Base-by-base conservation (phyloP, 2,888 invertebrate genomes). In the Colostygia pectinataria region DNA sequence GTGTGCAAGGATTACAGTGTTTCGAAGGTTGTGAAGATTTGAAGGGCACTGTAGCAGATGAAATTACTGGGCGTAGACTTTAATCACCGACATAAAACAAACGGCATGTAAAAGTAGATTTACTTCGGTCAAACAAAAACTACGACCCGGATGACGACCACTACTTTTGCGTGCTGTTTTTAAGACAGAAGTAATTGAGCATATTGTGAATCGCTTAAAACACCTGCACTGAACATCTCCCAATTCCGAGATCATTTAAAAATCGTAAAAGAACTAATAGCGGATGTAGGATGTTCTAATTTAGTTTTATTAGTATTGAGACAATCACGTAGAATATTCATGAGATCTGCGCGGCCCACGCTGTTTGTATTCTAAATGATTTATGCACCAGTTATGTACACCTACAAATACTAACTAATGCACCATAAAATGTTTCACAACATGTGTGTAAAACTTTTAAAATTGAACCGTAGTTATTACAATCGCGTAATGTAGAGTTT, bases 261-360 rank as follows among this genome's bases (percentile, higher is more conserved):
- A 70, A 68, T 70, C 74, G 65, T 77, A 68, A 72, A 73, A 68
- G 50, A 64, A 67, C 77, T 74, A 73, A 77, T 71, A 65, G 74
- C 78, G 78, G 77, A 80, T 74, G 77, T 70, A 62, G 55, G 63
- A 68, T 72, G 68, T 67, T 70, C 68, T 65, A 65, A 74, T 77
- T 73, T 66, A 71, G 68, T 75, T 74, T 79, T 69, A 79, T 74
- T 66, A 55, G 54, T 66, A 61, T 62, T 48, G 61, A 68, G 66
- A 75, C 69, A 71, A 74, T 63, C 64, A 62, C 44, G 51, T 39
- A 44, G 72, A 76, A 78, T 77, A 77, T 77, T 74, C 67, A 77
- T 77, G 68, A 74, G 68, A 34, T 18, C 36, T 52, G 46, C 44
- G 51, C 52, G 53, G 44, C 64, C 63, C 62, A 65, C 64, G 61